Evolutionary conservation across 1,140 invertebrate genomes (phyloP).

Genomic region (Philotrypesis tridentata): DNA sequence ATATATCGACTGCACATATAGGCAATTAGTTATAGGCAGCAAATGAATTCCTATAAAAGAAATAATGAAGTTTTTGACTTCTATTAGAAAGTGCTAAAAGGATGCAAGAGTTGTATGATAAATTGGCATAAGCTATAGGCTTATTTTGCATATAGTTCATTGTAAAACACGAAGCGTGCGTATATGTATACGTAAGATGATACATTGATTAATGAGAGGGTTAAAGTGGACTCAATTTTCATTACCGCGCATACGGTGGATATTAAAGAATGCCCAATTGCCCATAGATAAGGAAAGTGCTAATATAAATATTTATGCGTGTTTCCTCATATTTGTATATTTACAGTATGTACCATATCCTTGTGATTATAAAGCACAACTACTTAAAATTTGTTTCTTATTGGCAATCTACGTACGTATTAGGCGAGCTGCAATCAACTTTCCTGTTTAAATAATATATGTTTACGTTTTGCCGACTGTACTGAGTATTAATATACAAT

Average conservation of each 20-base stretch:
- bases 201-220: constrained; percentile 51
- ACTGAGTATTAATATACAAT: background rate
- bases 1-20: background rate
- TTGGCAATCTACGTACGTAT: background rate
- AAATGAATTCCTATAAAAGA: background rate
- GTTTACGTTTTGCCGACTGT: background rate
- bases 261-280: background rate
- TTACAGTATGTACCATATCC: background rate
- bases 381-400: background rate
- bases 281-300: background rate
- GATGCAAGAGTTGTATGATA: background rate
- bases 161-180: background rate
- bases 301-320: background rate
- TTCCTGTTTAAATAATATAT: constrained; percentile 6
- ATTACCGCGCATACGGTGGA: constrained; percentile 36
- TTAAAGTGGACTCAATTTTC: constrained; percentile 63
- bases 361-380: background rate
- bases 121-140: background rate
- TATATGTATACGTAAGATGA: constrained; percentile 13
- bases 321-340: constrained; percentile 5
- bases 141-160: constrained; percentile 3
- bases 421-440: constrained; percentile 27
- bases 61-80: background rate
- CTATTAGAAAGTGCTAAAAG: background rate
- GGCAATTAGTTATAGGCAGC: background rate